phyloP scores from a whole-genome alignment of 1,140 invertebrate species.

The Bathynomus jamesi region DNA sequence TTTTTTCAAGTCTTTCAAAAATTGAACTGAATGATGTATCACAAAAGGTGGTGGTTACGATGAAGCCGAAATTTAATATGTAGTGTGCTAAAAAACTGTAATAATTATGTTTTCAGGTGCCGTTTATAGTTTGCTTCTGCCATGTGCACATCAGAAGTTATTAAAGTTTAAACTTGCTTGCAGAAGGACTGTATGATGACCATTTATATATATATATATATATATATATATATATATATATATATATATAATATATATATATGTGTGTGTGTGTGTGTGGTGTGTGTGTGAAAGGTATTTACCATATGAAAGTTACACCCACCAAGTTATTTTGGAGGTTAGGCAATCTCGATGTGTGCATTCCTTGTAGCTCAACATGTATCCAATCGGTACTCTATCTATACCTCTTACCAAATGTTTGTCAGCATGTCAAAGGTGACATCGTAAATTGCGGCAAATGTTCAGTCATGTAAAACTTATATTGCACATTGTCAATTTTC shows the following conservation, averaged over 20 bases:
- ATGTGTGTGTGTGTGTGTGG: neutral
- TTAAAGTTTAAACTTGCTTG: neutral
- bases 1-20: too few relatives aligned
- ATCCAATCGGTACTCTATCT: neutral
- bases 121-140: neutral
- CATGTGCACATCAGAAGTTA: neutral
- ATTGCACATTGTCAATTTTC: too few relatives aligned
- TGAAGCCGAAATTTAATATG: neutral
- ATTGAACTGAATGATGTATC: too few relatives aligned
- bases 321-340: neutral
- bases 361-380: neutral
- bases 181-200: neutral
- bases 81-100: neutral
- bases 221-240: neutral
- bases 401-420: neutral
- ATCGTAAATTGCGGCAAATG: too few relatives aligned
- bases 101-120: neutral
- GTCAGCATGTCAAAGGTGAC: neutral
- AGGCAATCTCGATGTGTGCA: neutral
- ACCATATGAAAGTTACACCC: too few relatives aligned
- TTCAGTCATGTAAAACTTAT: too few relatives aligned
- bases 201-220: neutral
- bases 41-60: too few relatives aligned
- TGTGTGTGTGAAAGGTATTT: too few relatives aligned
- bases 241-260: neutral